Conservation (phyloP, 1,140 invertebrate species). For the Drosophila lacteicornis region DNA sequence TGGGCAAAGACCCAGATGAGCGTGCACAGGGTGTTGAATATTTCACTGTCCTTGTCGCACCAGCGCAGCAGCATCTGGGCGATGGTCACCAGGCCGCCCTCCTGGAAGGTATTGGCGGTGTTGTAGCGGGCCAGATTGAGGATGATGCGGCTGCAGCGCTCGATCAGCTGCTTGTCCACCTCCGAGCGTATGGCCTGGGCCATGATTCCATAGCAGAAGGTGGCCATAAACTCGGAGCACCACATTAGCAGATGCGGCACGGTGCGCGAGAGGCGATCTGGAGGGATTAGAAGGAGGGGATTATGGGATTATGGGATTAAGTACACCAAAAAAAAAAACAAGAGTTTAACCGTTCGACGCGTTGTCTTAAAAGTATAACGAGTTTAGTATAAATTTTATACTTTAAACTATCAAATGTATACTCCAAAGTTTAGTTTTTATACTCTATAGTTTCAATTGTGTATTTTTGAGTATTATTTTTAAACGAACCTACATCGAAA, state of each 20-base stretch:
- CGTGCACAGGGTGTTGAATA: conserved; percentile 88
- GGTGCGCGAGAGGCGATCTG: conserved; percentile 80
- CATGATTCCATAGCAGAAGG: conserved; percentile 84
- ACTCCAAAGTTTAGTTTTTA: too few species aligned
- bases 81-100: conserved; percentile 76
- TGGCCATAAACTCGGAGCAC: conserved; percentile 79
- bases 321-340: not conserved
- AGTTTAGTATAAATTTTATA: too few species aligned
- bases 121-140: conserved; percentile 83
- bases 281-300: not conserved
- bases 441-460: too few species aligned
- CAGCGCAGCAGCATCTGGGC: conserved; percentile 87
- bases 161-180: conserved; percentile 83
- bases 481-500: too few species aligned
- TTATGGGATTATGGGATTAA: conserved; percentile 9
- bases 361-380: too few species aligned
- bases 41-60: conserved; percentile 87
- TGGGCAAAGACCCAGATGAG: conserved; percentile 88
- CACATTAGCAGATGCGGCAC: conserved; percentile 79
- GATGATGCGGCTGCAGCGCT: conserved; percentile 83
- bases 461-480: too few species aligned
- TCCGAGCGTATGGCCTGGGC: conserved; percentile 84
- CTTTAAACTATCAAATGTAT: too few species aligned
- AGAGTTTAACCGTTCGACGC: too few species aligned
- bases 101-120: conserved; percentile 77